Base-by-base conservation (phyloP, 1,140 invertebrate species). In the Cydia amplana region DNA sequence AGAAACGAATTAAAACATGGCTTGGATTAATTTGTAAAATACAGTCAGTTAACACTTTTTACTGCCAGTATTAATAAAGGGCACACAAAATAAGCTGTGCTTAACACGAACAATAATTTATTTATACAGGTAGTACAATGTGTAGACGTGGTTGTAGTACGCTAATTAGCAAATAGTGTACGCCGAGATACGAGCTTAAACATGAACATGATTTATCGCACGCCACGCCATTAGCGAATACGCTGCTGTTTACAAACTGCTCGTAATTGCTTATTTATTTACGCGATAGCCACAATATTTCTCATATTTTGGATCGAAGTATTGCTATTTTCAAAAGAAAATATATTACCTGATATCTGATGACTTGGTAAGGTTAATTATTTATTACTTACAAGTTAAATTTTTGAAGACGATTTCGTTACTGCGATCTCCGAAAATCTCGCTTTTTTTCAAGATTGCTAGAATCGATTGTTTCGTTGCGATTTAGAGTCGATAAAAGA, bases 401-500 rank as follows among this genome's bases (percentile, higher is more conserved):
- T 18, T n/a, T 7, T 51, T 16, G 10, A 0, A 3, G 43, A 46
- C 3, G 1, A 16, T 46, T 46, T 43, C 10, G 43, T 16, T 14
- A 5, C 40, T 12, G 10, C 40, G 10, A 46, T 46, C 43, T 46
- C 43, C 43, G 3, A 46, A 18, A 51, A 18, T 18, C 2, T 4
- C 4, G 7, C 23, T 23, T 60, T n/a, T 14, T 49, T 55, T n/a
- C 14, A 18, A 51, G 9, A 60, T 9, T 60, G 32, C 5, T 32
- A 18, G 6, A n/a, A 40, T 70, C 18, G 65, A 70, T 70, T 70
- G 14, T 25, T 7, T 10, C 16, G 64, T 16, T 25, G 72, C 77
- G 77, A 80, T 84, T 75, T 79, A 75, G 64, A 75, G 55, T 78
- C 77, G 82, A 83, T 82, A 85, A 82, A 78, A 65, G 63, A 78